Conservation (phyloP, 1,140 invertebrate genomes). For the Solen grandis region DNA sequence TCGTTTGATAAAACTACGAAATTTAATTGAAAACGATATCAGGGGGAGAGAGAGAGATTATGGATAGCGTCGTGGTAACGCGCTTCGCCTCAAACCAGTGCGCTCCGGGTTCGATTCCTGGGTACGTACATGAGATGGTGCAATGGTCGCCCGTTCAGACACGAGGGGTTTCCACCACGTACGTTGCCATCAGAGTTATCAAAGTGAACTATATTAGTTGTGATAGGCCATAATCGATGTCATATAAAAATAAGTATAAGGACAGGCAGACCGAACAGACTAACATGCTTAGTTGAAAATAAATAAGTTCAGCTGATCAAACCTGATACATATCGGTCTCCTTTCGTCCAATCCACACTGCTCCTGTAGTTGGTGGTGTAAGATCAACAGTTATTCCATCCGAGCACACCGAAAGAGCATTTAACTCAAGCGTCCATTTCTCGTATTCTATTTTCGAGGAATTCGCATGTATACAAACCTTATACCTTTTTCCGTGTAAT, state of each 20-base stretch:
- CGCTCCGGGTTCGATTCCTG: no score
- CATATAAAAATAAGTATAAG: not conserved
- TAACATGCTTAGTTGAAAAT: not conserved
- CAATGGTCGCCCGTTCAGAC: no score
- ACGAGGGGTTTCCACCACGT: no score
- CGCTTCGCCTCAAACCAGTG: no score
- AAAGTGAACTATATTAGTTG: not conserved
- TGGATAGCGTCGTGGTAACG: no score
- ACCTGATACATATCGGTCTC: conserved; percentile 54
- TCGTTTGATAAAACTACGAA: no score
- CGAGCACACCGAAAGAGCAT: conserved; percentile 56
- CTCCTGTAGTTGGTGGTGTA: conserved; percentile 52
- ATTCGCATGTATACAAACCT: conserved; percentile 59
- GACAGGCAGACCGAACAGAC: not conserved
- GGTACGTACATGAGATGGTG: no score
- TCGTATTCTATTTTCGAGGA: conserved; percentile 42
- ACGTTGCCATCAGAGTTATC: not conserved
- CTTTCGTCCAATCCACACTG: conserved; percentile 50
- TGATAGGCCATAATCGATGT: not conserved
- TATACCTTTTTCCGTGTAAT: conserved; percentile 55
- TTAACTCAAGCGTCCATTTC: conserved; percentile 49
- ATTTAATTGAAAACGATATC: no score
- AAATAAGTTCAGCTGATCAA: no score
- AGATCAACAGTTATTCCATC: conserved; percentile 62
- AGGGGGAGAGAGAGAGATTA: no score